Conservation (phyloP, 2,797 vertebrate species). For the Parambassis ranga region DNA sequence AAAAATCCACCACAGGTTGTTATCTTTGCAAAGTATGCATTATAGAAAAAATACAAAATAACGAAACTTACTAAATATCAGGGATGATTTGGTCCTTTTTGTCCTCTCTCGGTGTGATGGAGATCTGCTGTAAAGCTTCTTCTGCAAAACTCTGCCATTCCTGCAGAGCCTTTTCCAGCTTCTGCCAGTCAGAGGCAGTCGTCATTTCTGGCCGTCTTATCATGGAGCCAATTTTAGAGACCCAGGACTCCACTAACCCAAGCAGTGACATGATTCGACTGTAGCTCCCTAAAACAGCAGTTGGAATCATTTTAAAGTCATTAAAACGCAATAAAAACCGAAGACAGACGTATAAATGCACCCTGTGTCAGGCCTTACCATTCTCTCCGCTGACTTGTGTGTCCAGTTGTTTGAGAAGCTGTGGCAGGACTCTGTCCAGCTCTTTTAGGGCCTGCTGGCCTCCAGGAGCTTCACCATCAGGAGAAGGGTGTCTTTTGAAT, state of each 20-base stretch:
- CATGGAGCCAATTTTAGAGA: conserved; percentile 56
- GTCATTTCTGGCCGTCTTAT: conserved; percentile 31
- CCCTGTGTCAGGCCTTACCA: conserved; percentile 68
- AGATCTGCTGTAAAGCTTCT: conserved; percentile 46
- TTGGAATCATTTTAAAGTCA: neutral
- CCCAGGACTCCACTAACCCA: conserved; percentile 75
- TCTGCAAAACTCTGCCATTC: conserved; percentile 71
- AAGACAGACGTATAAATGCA: neutral
- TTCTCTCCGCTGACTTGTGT: conserved; percentile 77
- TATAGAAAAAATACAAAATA: neutral
- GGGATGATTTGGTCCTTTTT: conserved; percentile 34
- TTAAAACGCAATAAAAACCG: too few relatives aligned
- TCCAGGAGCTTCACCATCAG: conserved; percentile 54
- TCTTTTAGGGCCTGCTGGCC: conserved; percentile 66
- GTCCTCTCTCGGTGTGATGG: conserved; percentile 45
- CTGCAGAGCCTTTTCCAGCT: conserved; percentile 66
- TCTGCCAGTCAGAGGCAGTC: conserved; percentile 64
- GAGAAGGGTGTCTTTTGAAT: conserved; percentile 75
- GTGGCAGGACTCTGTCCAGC: conserved; percentile 52
- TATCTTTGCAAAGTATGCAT: too few relatives aligned
- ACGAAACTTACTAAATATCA: conserved; percentile 55
- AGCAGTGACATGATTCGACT: conserved; percentile 70
- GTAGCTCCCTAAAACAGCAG: conserved; percentile 71
- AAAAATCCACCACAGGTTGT: too few relatives aligned
- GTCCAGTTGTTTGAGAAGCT: conserved; percentile 73